A percentile compares a stretch with the other conserved stretches of the same genome.
phyloP scores from a whole-genome alignment of 2,888 invertebrate species.

The Idaea biselata region DNA sequence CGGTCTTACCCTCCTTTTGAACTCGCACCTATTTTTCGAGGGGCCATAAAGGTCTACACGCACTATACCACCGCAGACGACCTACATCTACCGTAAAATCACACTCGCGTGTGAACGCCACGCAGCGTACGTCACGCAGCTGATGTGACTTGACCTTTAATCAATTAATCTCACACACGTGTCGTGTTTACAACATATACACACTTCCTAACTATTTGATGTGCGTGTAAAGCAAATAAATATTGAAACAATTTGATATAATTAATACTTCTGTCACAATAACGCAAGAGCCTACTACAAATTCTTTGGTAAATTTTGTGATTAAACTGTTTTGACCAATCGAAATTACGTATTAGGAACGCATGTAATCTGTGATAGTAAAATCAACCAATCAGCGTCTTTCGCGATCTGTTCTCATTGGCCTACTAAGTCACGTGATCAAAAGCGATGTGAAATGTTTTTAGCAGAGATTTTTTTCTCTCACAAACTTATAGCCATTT shows the following conservation, averaged over 20 bases:
- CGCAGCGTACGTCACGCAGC: too few species aligned
- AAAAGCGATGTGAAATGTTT: constrained; percentile 6
- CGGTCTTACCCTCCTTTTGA: too few species aligned
- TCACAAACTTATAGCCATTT: constrained; percentile 62
- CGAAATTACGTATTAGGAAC: neutral
- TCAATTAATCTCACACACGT: neutral
- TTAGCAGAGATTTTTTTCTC: constrained; percentile 38
- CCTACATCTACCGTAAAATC: too few species aligned
- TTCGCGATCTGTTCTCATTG: neutral
- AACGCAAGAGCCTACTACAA: neutral
- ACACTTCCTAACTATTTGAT: neutral
- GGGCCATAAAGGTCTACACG: too few species aligned
- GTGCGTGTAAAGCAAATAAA: neutral
- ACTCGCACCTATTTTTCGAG: too few species aligned
- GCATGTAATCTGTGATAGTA: neutral
- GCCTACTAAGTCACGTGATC: neutral
- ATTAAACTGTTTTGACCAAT: neutral
- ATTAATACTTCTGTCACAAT: neutral
- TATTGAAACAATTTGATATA: neutral
- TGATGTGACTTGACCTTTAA: too few species aligned
- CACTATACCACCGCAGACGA: too few species aligned
- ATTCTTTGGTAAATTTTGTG: neutral
- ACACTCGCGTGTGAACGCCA: too few species aligned
- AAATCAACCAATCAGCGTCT: neutral
- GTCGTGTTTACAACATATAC: neutral